Conservation (phyloP, 2,797 vertebrate species). For the Dicrostonyx torquatus region DNA sequence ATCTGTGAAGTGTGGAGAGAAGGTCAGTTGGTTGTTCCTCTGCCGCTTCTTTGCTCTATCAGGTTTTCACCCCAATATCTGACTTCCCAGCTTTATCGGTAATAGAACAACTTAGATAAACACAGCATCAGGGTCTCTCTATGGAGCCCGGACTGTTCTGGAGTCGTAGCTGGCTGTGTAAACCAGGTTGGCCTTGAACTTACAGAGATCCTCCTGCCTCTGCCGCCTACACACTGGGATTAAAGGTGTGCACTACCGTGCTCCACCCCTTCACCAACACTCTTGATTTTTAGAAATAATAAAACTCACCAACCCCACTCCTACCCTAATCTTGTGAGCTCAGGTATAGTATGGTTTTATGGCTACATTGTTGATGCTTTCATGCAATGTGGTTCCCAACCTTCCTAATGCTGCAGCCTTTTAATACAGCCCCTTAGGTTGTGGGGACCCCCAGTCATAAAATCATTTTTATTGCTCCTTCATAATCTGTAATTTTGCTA, state of each 20-base stretch:
- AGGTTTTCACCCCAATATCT: neutral
- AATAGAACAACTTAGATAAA: neutral
- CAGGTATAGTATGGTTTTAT: neutral
- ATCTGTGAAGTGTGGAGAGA: neutral
- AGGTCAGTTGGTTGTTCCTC: neutral
- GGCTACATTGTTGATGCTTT: constrained; percentile 65
- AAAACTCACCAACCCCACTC: constrained; percentile 82
- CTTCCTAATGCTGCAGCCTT: neutral
- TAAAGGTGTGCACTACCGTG: no score
- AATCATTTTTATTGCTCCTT: neutral
- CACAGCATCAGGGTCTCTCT: neutral
- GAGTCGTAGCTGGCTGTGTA: neutral
- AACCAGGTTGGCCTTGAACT: neutral
- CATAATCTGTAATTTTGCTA: neutral
- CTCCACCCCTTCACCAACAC: constrained; percentile 87
- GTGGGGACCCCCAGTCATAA: neutral
- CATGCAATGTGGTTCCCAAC: neutral
- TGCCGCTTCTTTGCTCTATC: neutral
- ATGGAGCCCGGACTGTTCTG: neutral
- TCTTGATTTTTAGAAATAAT: constrained; percentile 90
- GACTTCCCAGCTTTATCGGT: neutral
- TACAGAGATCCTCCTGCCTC: neutral
- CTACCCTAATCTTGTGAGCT: neutral
- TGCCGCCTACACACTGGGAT: neutral
- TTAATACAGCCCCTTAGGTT: neutral